phyloP scores from a whole-genome alignment of 1,140 invertebrate species.

The Papilio dardanus region DNA sequence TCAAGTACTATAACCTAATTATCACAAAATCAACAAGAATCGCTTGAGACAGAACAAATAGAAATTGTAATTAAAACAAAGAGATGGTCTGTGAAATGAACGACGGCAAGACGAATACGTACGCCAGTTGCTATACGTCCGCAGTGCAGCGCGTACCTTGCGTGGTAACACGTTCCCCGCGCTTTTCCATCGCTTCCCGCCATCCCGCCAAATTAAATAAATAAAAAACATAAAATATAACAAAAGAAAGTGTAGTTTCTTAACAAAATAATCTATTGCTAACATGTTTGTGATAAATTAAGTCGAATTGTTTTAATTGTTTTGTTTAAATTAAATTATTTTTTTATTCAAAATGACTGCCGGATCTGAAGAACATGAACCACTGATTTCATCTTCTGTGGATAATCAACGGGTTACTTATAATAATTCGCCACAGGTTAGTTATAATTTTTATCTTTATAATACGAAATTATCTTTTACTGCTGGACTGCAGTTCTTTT shows the following conservation, averaged over 20 bases:
- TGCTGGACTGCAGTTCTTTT: background rate
- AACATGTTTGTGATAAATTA: slow-evolving; percentile 46
- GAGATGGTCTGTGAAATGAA: slow-evolving; percentile 24
- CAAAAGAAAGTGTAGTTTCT: slow-evolving; percentile 30
- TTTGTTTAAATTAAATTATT: slow-evolving; percentile 40
- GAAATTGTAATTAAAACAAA: slow-evolving; percentile 17
- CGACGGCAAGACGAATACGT: background rate
- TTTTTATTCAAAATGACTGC: slow-evolving; percentile 68
- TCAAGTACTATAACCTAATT: slow-evolving; percentile 14
- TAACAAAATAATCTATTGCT: slow-evolving; percentile 24
- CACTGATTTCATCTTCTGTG: slow-evolving; percentile 69
- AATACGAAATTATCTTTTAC: background rate
- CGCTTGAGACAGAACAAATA: slow-evolving; percentile 24
- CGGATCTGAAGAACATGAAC: slow-evolving; percentile 73
- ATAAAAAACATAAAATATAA: background rate
- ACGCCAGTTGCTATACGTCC: slow-evolving; percentile 1
- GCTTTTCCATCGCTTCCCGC: slow-evolving; percentile 45
- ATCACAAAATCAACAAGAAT: slow-evolving; percentile 28
- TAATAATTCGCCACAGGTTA: slow-evolving; percentile 69
- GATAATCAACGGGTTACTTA: slow-evolving; percentile 75
- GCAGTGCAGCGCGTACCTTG: slow-evolving; percentile 46
- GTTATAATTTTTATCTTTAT: slow-evolving; percentile 22
- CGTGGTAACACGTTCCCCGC: slow-evolving; percentile 39
- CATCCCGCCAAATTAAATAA: slow-evolving; percentile 49
- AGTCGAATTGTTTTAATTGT: slow-evolving; percentile 29